Evolutionary conservation across 2,797 vertebrate genomes (phyloP).

Genomic region (Protosalanx chinensis): DNA sequence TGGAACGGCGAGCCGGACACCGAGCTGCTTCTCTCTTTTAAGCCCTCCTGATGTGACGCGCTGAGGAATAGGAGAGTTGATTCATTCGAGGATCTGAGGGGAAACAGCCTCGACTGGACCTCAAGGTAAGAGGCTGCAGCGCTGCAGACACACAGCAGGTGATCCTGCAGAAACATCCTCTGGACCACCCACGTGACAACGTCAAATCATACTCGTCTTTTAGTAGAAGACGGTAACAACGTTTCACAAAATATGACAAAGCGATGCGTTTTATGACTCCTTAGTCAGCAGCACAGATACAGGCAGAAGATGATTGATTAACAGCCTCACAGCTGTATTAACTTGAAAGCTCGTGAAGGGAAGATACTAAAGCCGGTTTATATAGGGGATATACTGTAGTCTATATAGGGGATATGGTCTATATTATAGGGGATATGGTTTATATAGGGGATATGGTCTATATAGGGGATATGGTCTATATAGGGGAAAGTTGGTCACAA

Average conservation of each 20-base stretch:
- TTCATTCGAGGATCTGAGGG: constrained; percentile 26
- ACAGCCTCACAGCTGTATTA: constrained; percentile 54
- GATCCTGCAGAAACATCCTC: background rate
- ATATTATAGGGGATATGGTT: too few relatives aligned
- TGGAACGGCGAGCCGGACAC: constrained; percentile 30
- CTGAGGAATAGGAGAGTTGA: constrained; percentile 67
- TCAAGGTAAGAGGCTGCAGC: constrained; percentile 61
- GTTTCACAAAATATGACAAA: background rate
- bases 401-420: too few relatives aligned
- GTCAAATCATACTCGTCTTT: background rate
- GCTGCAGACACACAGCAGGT: constrained; percentile 5
- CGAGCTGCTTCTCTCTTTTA: constrained; percentile 41
- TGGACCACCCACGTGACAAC: background rate
- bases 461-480: background rate
- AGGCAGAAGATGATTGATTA: constrained; percentile 16
- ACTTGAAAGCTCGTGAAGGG: constrained; percentile 56
- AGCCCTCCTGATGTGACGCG: constrained; percentile 43
- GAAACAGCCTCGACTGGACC: constrained; percentile 30
- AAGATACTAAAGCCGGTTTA: constrained; percentile 57
- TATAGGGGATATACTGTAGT: too few relatives aligned
- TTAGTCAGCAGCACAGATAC: background rate
- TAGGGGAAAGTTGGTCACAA: background rate
- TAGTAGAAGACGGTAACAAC: background rate
- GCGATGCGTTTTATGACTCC: background rate
- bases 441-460: background rate